A percentile compares a stretch with the other conserved stretches of the same genome.
Evolutionary conservation across 2,888 invertebrate species (phyloP).

Genomic region (Leucozona laternaria): DNA sequence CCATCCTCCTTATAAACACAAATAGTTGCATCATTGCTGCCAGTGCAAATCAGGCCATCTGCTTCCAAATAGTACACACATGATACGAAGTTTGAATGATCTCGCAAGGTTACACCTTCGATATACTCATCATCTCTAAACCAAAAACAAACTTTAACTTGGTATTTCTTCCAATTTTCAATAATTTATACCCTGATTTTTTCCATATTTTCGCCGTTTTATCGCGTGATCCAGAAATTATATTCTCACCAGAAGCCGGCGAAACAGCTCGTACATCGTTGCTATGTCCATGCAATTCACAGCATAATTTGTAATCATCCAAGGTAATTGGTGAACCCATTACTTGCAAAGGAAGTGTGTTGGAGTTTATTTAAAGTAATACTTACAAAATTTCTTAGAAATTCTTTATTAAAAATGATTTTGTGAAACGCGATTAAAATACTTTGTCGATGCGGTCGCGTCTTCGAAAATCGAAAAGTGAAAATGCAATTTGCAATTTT

Average conservation of each 20-base stretch:
- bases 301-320: constrained; percentile 90
- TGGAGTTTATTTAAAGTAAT: constrained; percentile 2
- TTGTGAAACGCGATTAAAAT: constrained; percentile 15
- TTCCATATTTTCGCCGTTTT: constrained; percentile 94
- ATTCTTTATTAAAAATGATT: constrained; percentile 16
- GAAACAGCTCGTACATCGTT: constrained; percentile 92
- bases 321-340: constrained; percentile 76
- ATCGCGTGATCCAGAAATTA: constrained; percentile 95
- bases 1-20: constrained; percentile 90
- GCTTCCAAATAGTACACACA: constrained; percentile 90
- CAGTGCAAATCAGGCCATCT: constrained; percentile 92
- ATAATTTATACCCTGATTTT: constrained; percentile 86
- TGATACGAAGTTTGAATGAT: constrained; percentile 94
- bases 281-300: constrained; percentile 91
- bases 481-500: constrained; percentile 62
- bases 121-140: constrained; percentile 84
- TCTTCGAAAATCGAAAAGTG: constrained; percentile 44
- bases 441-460: constrained; percentile 37
- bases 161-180: constrained; percentile 88
- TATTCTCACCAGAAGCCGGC: constrained; percentile 86
- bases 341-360: not conserved
- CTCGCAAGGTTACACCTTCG: constrained; percentile 88
- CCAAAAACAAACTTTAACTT: constrained; percentile 83
- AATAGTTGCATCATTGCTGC: constrained; percentile 94
- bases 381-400: not conserved